These are phyloP conservation scores for Anguilla marmorata DNA, from an alignment of 2,797 vertebrate species.

Conservation along the genomic window DNA sequence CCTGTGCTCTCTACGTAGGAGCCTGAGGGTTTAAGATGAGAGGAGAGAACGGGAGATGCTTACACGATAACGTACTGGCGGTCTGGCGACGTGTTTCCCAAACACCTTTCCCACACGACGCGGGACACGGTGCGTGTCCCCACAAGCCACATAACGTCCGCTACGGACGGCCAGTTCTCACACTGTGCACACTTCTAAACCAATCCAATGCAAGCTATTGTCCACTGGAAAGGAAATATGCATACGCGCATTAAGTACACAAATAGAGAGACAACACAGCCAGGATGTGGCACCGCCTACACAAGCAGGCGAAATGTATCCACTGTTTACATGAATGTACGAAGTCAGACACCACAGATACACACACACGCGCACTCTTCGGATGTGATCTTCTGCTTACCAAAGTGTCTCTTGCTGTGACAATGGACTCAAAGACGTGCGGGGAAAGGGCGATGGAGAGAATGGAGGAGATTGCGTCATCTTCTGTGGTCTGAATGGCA, in stretches of 20 bases:
- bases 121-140: background rate
- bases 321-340: constrained; percentile 24
- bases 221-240: background rate
- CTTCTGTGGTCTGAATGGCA: constrained; percentile 59
- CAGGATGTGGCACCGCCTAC: background rate
- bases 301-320: constrained; percentile 25
- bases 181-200: background rate
- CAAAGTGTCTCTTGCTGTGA: constrained; percentile 73
- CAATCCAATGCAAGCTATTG: background rate
- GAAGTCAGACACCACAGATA: constrained; percentile 21
- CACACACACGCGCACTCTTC: constrained; percentile 48
- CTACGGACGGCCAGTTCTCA: background rate
- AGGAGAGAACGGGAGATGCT: background rate
- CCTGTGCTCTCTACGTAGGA: background rate
- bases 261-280: background rate
- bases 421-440: constrained; percentile 67
- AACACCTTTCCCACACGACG: constrained; percentile 22
- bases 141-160: background rate
- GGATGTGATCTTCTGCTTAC: constrained; percentile 61
- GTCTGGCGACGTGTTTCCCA: background rate
- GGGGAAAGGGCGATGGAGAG: constrained; percentile 61
- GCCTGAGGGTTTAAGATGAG: background rate
- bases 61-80: background rate
- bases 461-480: constrained; percentile 50
- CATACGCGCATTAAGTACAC: background rate